These are phyloP conservation scores for Sebastiscus albofasciatus DNA, from an alignment of 2,797 vertebrate species.

Conservation along the genomic window DNA sequence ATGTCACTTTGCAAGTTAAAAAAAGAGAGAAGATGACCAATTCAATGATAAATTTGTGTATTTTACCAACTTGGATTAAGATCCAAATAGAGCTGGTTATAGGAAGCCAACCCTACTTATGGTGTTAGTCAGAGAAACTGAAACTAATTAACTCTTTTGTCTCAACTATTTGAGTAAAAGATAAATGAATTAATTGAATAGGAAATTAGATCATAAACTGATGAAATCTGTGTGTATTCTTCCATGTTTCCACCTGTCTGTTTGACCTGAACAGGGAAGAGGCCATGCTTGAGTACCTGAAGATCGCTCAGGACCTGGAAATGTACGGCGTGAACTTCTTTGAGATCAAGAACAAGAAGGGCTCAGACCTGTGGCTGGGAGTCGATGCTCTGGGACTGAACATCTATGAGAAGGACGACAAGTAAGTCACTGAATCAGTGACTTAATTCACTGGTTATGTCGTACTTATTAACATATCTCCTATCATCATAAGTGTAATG, in stretches of 20 bases:
- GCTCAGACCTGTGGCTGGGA: constrained; percentile 94
- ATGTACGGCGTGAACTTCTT: constrained; percentile 99
- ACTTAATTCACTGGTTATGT: not conserved
- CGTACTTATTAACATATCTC: not conserved
- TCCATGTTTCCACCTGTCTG: not conserved
- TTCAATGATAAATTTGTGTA: not conserved
- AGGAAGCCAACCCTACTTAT: not conserved
- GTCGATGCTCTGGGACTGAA: constrained; percentile 96
- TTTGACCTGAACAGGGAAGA: constrained; percentile 84
- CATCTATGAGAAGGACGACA: constrained; percentile 95
- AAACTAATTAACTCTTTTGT: not conserved
- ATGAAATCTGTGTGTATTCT: not conserved
- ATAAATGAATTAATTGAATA: not conserved
- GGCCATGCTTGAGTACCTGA: constrained; percentile 94
- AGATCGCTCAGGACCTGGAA: constrained; percentile 97
- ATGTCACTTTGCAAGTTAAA: not conserved
- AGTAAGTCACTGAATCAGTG: constrained; percentile 69
- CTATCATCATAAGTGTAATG: not conserved
- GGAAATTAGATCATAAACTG: not conserved
- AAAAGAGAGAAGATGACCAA: not conserved
- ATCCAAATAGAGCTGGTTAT: not conserved
- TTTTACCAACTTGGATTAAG: not conserved
- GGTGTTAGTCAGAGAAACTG: not conserved
- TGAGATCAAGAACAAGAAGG: constrained; percentile 98
- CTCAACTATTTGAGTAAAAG: not conserved